Percentiles rank a stretch among this genome's conserved stretches.
Conservation (phyloP, 2,797 vertebrate genomes). For the Nannoperca australis region DNA sequence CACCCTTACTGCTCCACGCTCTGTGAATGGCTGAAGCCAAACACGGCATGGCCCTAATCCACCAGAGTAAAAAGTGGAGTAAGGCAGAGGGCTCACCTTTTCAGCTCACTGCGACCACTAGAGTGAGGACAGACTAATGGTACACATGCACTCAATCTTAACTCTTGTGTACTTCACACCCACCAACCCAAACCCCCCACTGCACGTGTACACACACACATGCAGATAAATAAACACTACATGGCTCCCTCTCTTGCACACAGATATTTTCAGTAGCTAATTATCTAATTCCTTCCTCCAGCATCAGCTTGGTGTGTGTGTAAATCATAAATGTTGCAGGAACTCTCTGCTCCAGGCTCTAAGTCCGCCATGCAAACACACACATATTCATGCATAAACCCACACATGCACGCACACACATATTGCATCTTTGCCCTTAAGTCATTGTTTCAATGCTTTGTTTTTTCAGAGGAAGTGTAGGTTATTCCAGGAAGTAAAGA, state of each 20-base stretch:
- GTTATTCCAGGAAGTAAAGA: constrained; percentile 80
- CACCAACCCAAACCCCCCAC: background rate
- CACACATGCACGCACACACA: constrained; percentile 22
- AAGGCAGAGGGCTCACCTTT: constrained; percentile 57
- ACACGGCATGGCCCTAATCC: constrained; percentile 66
- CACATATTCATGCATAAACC: constrained; percentile 11
- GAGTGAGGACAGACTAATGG: constrained; percentile 41
- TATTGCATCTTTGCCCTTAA: constrained; percentile 31
- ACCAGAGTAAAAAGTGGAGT: constrained; percentile 45
- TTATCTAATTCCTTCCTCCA: constrained; percentile 67
- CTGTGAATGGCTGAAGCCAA: constrained; percentile 70
- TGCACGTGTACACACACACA: constrained; percentile 15
- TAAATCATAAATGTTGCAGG: constrained; percentile 59
- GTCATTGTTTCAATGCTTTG: constrained; percentile 65
- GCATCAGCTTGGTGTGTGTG: constrained; percentile 34
- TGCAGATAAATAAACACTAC: constrained; percentile 32
- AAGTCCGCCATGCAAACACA: constrained; percentile 25
- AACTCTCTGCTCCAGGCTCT: constrained; percentile 52
- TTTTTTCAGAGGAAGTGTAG: constrained; percentile 54
- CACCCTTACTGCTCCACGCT: constrained; percentile 50
- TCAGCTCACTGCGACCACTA: constrained; percentile 38
- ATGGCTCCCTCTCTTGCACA: background rate
- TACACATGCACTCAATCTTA: constrained; percentile 40
- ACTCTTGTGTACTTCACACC: constrained; percentile 6
- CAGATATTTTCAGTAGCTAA: constrained; percentile 62